Conservation (phyloP, 1,140 invertebrate species). For the Proales similis region DNA sequence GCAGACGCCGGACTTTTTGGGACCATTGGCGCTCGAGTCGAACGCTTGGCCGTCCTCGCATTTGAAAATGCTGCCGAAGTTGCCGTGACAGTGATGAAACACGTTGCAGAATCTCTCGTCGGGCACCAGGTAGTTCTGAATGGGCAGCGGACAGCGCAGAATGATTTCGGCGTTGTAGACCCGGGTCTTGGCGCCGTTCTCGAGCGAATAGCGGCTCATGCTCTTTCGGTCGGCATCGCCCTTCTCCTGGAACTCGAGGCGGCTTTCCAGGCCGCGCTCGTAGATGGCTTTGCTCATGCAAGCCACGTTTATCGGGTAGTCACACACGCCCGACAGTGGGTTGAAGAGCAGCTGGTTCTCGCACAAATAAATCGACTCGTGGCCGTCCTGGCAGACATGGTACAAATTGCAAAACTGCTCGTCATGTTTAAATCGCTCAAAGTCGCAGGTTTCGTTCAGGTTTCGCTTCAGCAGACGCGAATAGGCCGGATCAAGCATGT, state of each 20-base stretch:
- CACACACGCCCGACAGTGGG: constrained; percentile 24
- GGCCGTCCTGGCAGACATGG: constrained; percentile 6
- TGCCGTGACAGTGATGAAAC: constrained; percentile 21
- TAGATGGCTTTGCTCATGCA: constrained; percentile 11
- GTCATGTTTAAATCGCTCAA: constrained; percentile 1
- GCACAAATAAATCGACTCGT: constrained; percentile 13
- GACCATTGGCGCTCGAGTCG: not conserved
- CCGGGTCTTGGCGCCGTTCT: constrained; percentile 5
- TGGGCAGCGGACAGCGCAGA: not conserved
- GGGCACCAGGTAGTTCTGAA: not conserved
- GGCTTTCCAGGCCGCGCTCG: not conserved
- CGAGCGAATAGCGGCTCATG: not conserved
- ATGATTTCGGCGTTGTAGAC: constrained; percentile 3
- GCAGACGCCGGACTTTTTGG: not conserved
- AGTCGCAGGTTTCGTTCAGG: not conserved
- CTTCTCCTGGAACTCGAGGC: not conserved
- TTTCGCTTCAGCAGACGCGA: not conserved
- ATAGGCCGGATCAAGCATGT: not conserved
- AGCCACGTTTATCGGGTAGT: constrained; percentile 32
- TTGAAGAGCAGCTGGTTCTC: constrained; percentile 36
- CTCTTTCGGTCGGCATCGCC: not conserved
- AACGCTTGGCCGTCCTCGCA: constrained; percentile 5
- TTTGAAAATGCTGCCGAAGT: constrained; percentile 5
- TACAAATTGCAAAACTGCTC: constrained; percentile 18
- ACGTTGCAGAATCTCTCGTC: constrained; percentile 36